These are phyloP conservation scores for Peribatodes rhomboidaria DNA, from an alignment of 2,888 invertebrate genomes.

Conservation along the genomic window DNA sequence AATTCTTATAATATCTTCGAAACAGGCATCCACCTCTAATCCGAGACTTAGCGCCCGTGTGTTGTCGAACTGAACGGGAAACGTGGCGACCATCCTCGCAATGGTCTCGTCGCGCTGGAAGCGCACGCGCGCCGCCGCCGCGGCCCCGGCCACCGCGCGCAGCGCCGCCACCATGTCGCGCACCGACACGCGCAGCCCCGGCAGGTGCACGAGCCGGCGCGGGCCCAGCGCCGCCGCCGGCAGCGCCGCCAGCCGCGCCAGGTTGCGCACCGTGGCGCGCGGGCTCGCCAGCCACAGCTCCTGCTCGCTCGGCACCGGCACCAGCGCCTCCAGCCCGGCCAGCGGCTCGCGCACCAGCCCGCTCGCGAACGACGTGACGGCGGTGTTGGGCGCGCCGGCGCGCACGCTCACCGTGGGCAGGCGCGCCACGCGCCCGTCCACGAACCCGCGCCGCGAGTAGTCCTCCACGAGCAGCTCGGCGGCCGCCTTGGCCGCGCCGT, in stretches of 20 bases:
- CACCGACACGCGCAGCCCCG: conserved; percentile 69
- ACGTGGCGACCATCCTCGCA: conserved; percentile 63
- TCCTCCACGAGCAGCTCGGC: conserved; percentile 74
- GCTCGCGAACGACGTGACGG: conserved; percentile 79
- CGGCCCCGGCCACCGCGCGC: conserved; percentile 63
- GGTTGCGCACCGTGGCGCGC: conserved; percentile 63
- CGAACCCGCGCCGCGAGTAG: conserved; percentile 71
- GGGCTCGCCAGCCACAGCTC: conserved; percentile 73
- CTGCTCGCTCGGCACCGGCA: conserved; percentile 66
- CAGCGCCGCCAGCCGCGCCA: conserved; percentile 64
- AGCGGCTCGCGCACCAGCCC: conserved; percentile 76
- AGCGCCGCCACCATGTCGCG: conserved; percentile 67
- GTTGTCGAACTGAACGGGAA: conserved; percentile 70
- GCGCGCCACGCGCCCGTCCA: conserved; percentile 69
- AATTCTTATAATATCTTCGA: conserved; percentile 63
- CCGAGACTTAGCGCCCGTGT: conserved; percentile 67
- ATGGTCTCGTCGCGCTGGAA: conserved; percentile 61
- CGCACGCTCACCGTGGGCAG: conserved; percentile 77
- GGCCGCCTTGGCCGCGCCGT: conserved; percentile 76
- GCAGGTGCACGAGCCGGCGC: conserved; percentile 69
- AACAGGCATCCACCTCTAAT: conserved; percentile 65
- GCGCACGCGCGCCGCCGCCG: conserved; percentile 59
- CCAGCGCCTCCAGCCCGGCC: conserved; percentile 57
- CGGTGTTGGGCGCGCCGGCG: conserved; percentile 71
- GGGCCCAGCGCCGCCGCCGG: conserved; percentile 55